Percentiles rank a stretch among this genome's conserved stretches.
phyloP scores from a whole-genome alignment of 2,797 vertebrate species.

The Prunella strophiata region DNA sequence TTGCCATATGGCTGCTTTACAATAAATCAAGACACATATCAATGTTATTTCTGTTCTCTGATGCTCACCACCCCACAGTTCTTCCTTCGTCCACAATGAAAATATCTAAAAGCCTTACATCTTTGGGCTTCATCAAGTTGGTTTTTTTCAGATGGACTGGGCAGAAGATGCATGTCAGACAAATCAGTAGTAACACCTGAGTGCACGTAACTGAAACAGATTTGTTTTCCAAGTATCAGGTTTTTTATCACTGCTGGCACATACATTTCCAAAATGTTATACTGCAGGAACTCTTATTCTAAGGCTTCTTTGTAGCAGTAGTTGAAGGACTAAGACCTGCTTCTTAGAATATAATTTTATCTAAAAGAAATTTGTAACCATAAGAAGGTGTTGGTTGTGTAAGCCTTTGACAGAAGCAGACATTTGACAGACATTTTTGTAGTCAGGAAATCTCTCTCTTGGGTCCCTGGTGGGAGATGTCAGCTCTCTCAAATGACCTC shows the following conservation, averaged over 20 bases:
- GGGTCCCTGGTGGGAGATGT: background rate
- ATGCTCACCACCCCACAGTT: background rate
- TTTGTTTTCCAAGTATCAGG: conserved; percentile 4
- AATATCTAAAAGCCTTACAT: background rate
- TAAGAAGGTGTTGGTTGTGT: background rate
- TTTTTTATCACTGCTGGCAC: background rate
- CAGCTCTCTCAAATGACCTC: background rate
- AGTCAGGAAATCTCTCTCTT: background rate
- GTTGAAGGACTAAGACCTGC: background rate
- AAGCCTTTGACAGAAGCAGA: background rate
- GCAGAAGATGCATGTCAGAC: conserved; percentile 5
- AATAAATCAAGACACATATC: background rate
- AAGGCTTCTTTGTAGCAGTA: background rate
- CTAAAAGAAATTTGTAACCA: background rate
- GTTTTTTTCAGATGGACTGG: background rate
- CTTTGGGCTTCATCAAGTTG: background rate
- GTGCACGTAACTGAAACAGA: background rate
- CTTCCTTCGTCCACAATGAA: background rate
- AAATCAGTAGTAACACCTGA: conserved; percentile 10
- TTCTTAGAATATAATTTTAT: conserved; percentile 2
- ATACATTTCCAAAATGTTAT: background rate
- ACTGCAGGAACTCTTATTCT: background rate
- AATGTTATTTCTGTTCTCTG: background rate
- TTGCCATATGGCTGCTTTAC: background rate
- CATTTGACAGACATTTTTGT: background rate